These are phyloP conservation scores for Hemicrepidius hirtus DNA, from an alignment of 2,888 invertebrate species.

Conservation along the genomic window DNA sequence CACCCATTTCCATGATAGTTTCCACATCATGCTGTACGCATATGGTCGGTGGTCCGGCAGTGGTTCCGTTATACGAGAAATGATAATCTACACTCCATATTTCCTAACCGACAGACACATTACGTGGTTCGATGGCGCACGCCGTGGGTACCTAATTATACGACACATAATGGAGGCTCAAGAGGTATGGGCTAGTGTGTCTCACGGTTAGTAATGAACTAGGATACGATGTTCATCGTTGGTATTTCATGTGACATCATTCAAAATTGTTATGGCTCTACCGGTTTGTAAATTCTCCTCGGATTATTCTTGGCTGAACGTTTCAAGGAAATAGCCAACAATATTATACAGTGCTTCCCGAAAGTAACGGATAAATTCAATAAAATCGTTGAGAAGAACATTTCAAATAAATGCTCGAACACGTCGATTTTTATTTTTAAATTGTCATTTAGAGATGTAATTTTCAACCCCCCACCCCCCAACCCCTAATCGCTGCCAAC, in stretches of 20 bases:
- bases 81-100: slow-evolving; percentile 41
- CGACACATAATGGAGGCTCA: slow-evolving; percentile 37
- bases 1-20: slow-evolving; percentile 45
- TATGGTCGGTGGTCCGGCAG: slow-evolving; percentile 39
- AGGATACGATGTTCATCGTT: slow-evolving; percentile 31
- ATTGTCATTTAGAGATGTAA: too few species aligned
- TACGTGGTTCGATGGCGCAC: slow-evolving; percentile 42
- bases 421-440: too few species aligned
- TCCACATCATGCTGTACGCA: slow-evolving; percentile 41
- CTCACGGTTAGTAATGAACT: slow-evolving; percentile 47
- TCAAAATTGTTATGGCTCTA: too few species aligned
- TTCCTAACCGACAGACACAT: slow-evolving; percentile 41
- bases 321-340: too few species aligned
- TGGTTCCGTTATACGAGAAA: slow-evolving; percentile 44
- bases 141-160: slow-evolving; percentile 38
- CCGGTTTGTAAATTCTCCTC: too few species aligned
- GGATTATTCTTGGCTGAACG: too few species aligned
- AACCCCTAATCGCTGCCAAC: too few species aligned
- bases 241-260: not conserved
- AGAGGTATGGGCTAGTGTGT: slow-evolving; percentile 50
- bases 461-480: too few species aligned
- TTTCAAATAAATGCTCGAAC: too few species aligned
- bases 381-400: too few species aligned
- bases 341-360: too few species aligned
- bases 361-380: too few species aligned